A percentile compares a stretch with the other conserved stretches of the same genome.
phyloP scores from a whole-genome alignment of 2,113 vertebrate species.

The Megaleporinus macrocephalus region DNA sequence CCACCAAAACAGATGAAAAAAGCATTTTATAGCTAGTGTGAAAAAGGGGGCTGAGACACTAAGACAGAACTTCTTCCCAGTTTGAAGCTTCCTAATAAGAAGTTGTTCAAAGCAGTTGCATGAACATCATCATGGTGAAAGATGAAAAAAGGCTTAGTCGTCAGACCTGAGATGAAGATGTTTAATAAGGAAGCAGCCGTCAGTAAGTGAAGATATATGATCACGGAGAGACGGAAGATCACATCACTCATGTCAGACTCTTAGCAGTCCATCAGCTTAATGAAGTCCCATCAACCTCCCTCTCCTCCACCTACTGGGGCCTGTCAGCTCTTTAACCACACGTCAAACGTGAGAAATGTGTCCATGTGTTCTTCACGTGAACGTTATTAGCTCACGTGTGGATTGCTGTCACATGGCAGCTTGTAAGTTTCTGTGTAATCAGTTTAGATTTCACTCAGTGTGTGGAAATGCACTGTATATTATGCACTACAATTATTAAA shows the following conservation, averaged over 20 bases:
- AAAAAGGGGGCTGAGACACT: background rate
- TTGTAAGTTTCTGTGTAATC: no score
- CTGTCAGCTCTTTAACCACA: conserved; percentile 11
- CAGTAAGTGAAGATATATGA: background rate
- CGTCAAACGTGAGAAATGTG: background rate
- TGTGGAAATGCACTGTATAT: no score
- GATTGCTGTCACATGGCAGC: background rate
- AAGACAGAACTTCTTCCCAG: background rate
- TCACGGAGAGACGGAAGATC: conserved; percentile 1
- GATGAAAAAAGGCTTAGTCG: background rate
- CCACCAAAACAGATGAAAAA: no score
- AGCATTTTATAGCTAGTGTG: no score
- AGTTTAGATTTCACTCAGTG: no score
- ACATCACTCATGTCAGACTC: conserved; percentile 7
- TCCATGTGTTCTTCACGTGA: background rate
- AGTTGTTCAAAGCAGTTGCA: background rate
- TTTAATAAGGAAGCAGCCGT: conserved; percentile 5
- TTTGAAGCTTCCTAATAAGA: background rate
- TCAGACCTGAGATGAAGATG: background rate
- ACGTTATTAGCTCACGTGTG: background rate
- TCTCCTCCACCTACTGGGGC: background rate
- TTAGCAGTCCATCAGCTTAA: conserved; percentile 15
- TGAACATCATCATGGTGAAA: background rate
- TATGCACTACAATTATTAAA: no score
- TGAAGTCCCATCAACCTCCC: background rate